Evolutionary conservation across 2,888 invertebrate genomes (phyloP).

Genomic region (Melinaea menophilus): DNA sequence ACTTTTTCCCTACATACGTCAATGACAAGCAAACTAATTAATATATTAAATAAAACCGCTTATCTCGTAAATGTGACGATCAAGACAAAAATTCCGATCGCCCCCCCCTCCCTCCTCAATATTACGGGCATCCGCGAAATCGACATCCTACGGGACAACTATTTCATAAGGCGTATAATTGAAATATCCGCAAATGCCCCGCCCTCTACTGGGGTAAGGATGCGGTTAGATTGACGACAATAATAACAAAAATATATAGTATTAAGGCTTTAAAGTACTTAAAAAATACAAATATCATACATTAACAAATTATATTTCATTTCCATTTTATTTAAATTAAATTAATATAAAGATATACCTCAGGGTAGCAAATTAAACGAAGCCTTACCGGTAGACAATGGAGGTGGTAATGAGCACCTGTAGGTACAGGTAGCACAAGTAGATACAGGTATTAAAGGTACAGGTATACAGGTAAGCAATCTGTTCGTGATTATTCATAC

Average conservation of each 20-base stretch:
- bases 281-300: background rate
- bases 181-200: slow-evolving; percentile 58
- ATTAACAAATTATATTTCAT: no score
- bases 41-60: slow-evolving; percentile 30
- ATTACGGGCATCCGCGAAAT: slow-evolving; percentile 61
- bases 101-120: slow-evolving; percentile 52
- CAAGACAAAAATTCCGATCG: slow-evolving; percentile 62
- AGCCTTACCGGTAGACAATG: slow-evolving; percentile 7
- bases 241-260: no score
- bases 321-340: no score
- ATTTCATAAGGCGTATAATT: slow-evolving; percentile 76
- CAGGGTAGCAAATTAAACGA: background rate
- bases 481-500: slow-evolving; percentile 28
- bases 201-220: slow-evolving; percentile 31
- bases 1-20: background rate
- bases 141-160: slow-evolving; percentile 59
- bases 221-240: slow-evolving; percentile 17
- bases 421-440: slow-evolving; percentile 14
- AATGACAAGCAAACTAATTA: background rate
- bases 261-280: no score
- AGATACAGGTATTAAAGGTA: slow-evolving; percentile 25
- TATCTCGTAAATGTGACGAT: slow-evolving; percentile 28
- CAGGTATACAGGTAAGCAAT: slow-evolving; percentile 25
- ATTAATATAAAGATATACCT: background rate
- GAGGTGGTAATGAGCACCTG: slow-evolving; percentile 9